Percentiles rank a stretch among this genome's conserved stretches.
These are phyloP conservation scores for Tonatia bakeri DNA, from an alignment of 2,113 vertebrate genomes.

Conservation along the genomic window DNA sequence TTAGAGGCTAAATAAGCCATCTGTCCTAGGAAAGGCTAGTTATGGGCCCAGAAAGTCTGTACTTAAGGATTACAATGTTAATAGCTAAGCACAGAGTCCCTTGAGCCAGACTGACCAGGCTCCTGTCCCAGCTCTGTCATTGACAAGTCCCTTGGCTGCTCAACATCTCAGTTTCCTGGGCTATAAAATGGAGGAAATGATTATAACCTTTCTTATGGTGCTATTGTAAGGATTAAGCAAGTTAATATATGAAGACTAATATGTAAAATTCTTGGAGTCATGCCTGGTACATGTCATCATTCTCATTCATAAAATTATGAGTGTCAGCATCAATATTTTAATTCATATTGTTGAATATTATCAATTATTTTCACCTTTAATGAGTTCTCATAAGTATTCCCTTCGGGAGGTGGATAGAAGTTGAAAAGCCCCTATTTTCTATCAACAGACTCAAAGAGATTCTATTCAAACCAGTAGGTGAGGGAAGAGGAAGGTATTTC, in stretches of 20 bases:
- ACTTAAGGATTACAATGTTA: neutral
- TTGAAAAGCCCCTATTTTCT: neutral
- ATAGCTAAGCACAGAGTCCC: neutral
- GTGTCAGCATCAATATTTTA: neutral
- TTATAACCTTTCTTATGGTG: neutral
- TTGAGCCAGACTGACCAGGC: neutral
- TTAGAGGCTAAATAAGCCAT: neutral
- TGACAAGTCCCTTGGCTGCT: neutral
- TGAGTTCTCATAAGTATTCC: neutral
- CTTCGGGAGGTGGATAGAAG: neutral
- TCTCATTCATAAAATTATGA: neutral
- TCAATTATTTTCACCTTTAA: slow-evolving; percentile 10
- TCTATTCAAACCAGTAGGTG: neutral
- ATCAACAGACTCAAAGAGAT: neutral
- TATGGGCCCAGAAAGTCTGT: neutral
- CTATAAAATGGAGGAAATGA: neutral
- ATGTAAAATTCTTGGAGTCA: neutral
- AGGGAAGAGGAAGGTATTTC: neutral
- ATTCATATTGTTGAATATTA: neutral
- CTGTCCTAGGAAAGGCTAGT: neutral
- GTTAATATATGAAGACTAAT: neutral
- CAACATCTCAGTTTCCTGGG: neutral
- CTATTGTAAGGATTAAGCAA: neutral
- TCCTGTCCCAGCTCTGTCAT: neutral
- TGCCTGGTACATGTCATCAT: neutral